Evolutionary conservation across 2,797 vertebrate genomes (phyloP).

Genomic region (Lepilemur septentrionalis): DNA sequence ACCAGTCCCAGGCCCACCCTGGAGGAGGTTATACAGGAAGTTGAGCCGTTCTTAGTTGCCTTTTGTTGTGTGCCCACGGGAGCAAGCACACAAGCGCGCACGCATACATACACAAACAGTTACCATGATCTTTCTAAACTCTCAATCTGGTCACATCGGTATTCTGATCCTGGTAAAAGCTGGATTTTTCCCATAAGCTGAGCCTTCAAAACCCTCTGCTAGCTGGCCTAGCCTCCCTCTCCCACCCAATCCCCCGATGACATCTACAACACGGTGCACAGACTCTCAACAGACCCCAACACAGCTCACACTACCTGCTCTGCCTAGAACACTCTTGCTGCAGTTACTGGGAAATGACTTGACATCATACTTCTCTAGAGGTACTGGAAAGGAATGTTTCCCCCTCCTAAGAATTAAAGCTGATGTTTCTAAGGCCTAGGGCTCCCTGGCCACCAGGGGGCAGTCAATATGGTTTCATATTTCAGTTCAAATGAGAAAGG

Average conservation of each 20-base stretch:
- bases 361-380: neutral
- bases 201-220: too few relatives aligned
- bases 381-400: neutral
- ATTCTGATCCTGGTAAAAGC: neutral
- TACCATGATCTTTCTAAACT: neutral
- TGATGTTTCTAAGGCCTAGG: neutral
- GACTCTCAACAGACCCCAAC: neutral
- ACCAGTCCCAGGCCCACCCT: neutral
- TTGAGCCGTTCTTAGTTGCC: neutral
- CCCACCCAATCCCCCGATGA: neutral
- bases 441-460: neutral
- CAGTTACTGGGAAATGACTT: neutral
- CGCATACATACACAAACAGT: neutral
- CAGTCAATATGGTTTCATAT: neutral
- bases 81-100: fast-evolving
- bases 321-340: neutral
- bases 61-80: neutral
- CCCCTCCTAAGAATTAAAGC: neutral
- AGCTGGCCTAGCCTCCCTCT: neutral
- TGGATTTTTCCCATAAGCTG: neutral
- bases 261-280: fast-evolving
- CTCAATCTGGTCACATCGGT: neutral
- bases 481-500: neutral
- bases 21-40: neutral
- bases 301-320: neutral